Conservation (phyloP, 1,140 invertebrate genomes). For the Bradynema listronoti region DNA sequence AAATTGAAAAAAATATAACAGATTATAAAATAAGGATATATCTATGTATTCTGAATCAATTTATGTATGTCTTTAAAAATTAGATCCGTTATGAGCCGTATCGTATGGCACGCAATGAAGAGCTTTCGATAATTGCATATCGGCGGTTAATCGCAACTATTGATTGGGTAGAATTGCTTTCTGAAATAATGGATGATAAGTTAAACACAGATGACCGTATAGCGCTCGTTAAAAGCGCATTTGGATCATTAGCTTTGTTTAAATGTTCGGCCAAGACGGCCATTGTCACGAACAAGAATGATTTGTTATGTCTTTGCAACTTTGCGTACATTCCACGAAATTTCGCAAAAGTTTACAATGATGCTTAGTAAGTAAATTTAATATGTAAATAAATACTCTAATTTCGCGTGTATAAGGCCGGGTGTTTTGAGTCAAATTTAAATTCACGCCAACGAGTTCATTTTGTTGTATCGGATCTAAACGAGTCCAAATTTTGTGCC, state of each 20-base stretch:
- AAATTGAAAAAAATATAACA: neutral
- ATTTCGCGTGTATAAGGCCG: too few relatives aligned
- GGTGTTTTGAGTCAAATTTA: too few relatives aligned
- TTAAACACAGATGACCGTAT: constrained; percentile 48
- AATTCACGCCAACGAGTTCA: too few relatives aligned
- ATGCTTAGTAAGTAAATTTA: constrained; percentile 47
- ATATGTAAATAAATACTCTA: neutral
- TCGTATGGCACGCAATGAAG: constrained; percentile 54
- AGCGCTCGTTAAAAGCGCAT: constrained; percentile 46
- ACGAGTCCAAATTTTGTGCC: too few relatives aligned
- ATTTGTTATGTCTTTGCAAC: constrained; percentile 53
- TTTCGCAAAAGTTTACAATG: constrained; percentile 45
- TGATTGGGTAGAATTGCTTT: constrained; percentile 52
- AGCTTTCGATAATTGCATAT: constrained; percentile 52
- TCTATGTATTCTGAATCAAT: neutral
- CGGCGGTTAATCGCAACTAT: constrained; percentile 55
- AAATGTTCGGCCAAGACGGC: constrained; percentile 52
- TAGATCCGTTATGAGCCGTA: constrained; percentile 57
- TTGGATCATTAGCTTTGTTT: constrained; percentile 54
- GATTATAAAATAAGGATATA: neutral
- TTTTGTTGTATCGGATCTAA: too few relatives aligned
- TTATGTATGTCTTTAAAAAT: constrained; percentile 1
- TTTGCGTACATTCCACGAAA: constrained; percentile 56
- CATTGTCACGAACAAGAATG: constrained; percentile 48
- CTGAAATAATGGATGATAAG: constrained; percentile 44